Evolutionary conservation across 1,140 invertebrate genomes (phyloP).

Genomic region (Condylostylus longicornis): DNA sequence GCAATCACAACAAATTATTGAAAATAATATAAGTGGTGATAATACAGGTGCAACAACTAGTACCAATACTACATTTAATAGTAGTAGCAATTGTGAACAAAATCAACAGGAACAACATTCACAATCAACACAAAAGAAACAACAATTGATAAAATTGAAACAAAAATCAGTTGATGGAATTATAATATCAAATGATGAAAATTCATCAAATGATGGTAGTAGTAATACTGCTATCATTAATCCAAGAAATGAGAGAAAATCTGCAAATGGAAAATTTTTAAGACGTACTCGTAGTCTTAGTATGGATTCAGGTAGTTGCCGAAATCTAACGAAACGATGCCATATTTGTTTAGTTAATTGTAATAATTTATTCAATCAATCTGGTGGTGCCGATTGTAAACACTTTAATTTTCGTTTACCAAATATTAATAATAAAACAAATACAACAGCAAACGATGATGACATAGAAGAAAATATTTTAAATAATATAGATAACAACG

Average conservation of each 20-base stretch:
- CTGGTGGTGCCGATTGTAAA: conserved; percentile 8
- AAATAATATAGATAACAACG: background rate
- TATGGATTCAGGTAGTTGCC: conserved; percentile 18
- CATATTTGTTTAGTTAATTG: conserved; percentile 29
- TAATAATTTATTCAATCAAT: conserved; percentile 29
- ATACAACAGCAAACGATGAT: conserved; percentile 16
- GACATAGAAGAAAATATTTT: background rate
- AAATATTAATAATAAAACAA: conserved; percentile 6
- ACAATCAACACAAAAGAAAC: conserved; percentile 2
- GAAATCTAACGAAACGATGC: conserved; percentile 13
- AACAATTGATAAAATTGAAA: conserved; percentile 2
- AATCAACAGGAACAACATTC: background rate
- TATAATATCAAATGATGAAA: conserved; percentile 3
- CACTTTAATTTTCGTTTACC: background rate
- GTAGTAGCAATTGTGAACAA: background rate
- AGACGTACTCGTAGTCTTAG: conserved; percentile 26
- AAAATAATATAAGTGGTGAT: background rate
- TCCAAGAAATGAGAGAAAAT: conserved; percentile 5
- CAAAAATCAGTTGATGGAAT: conserved; percentile 4
- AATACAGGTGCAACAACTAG: background rate
- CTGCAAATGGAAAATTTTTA: conserved; percentile 10
- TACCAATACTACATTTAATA: too few relatives aligned
- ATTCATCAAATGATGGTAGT: conserved; percentile 9
- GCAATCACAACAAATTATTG: conserved; percentile 1
- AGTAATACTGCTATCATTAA: conserved; percentile 9